These are phyloP conservation scores for Platynereis dumerilii DNA, from an alignment of 2,888 invertebrate genomes.

Conservation along the genomic window DNA sequence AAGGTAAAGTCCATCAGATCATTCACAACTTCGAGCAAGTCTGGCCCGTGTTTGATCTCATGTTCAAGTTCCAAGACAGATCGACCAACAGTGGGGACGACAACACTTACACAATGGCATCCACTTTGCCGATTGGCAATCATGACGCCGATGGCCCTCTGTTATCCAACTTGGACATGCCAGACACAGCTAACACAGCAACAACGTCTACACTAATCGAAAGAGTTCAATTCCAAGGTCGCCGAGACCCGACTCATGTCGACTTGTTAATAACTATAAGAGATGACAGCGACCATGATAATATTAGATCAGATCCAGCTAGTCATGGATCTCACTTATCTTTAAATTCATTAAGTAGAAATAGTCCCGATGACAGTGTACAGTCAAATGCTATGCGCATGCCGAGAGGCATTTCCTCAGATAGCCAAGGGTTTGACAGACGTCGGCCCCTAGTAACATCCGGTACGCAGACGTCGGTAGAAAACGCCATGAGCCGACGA, in stretches of 20 bases:
- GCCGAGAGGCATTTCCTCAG: not conserved
- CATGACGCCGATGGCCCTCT: conserved; percentile 7
- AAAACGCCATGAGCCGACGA: not conserved
- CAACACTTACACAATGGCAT: not conserved
- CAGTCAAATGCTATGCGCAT: conserved; percentile 13
- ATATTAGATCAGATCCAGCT: conserved; percentile 16
- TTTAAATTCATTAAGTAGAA: conserved; percentile 15
- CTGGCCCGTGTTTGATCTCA: conserved; percentile 57
- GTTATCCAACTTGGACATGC: not conserved
- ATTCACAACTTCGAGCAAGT: conserved; percentile 52
- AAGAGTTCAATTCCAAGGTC: conserved; percentile 6
- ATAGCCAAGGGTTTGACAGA: not conserved
- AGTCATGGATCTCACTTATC: conserved; percentile 29
- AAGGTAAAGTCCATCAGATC: conserved; percentile 57
- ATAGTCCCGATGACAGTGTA: conserved; percentile 19
- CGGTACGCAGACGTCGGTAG: not conserved
- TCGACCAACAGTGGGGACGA: conserved; percentile 3
- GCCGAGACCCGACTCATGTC: conserved; percentile 33
- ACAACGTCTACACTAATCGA: not conserved
- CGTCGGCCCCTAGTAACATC: not conserved
- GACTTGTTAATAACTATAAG: conserved; percentile 39
- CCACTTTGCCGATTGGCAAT: not conserved
- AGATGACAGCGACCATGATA: conserved; percentile 30
- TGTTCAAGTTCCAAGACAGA: conserved; percentile 34
- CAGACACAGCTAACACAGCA: not conserved